Base-by-base conservation (phyloP, 2,888 invertebrate genomes). In the Sinodicranocentrus sp. region DNA sequence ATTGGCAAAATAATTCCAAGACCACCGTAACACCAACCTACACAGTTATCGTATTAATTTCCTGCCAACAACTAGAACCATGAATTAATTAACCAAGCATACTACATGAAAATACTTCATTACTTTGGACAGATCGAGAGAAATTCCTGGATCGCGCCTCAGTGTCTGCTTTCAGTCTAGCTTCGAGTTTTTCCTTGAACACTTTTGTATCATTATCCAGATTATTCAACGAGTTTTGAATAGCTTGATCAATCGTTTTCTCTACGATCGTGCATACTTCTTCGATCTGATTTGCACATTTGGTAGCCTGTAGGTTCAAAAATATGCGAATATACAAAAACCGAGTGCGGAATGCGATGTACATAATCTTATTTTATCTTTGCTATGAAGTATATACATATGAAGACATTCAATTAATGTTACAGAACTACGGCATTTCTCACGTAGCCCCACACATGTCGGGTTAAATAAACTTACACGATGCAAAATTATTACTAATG, bases 281-380 rank as follows among this genome's bases (percentile, higher is more conserved):
- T 48, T 92, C 92, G 63, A 93, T 93, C 89, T 93, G 92, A 88
- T 93, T 93, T 13, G 90, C 91, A 90, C 92, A 92, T 1, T 92
- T 90, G 26, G 89, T 90, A 19, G 90, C 86, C 90, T 91, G 85
- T 15, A 33, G 57, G 5, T 10, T 25, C n/a, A n/a, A n/a, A n/a
- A n/a, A n/a, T n/a, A n/a, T n/a, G n/a, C n/a, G n/a, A n/a, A n/a
- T n/a, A n/a, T n/a, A n/a, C n/a, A n/a, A n/a, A n/a, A n/a, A n/a
- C n/a, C n/a, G n/a, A n/a, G n/a, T n/a, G n/a, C n/a, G n/a, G n/a
- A n/a, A n/a, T n/a, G n/a, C n/a, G n/a, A n/a, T n/a, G n/a, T n/a
- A n/a, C n/a, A n/a, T n/a, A n/a, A n/a, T n/a, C n/a, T n/a, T n/a
- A n/a, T n/a, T n/a, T n/a, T n/a, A n/a, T n/a, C n/a, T n/a, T n/a